Conservation (phyloP, 2,113 vertebrate genomes). For the Mobula birostris region DNA sequence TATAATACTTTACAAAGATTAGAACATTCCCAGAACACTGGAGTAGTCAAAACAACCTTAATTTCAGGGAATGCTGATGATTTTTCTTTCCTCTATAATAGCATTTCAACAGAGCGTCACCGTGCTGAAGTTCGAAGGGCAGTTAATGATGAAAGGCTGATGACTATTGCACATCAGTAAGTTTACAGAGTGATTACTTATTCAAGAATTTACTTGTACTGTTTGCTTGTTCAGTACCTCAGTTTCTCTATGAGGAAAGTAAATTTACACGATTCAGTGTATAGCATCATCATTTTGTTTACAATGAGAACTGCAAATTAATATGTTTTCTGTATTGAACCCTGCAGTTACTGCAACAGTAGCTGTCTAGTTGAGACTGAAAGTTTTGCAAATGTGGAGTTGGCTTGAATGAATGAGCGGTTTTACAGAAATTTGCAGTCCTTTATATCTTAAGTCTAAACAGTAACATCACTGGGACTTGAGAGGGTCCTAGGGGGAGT, state of each 20-base stretch:
- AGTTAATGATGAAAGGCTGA: slow-evolving; percentile 93
- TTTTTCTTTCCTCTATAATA: slow-evolving; percentile 47
- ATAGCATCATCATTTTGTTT: not conserved
- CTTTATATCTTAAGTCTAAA: no score
- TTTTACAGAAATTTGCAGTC: no score
- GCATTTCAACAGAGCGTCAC: slow-evolving; percentile 94
- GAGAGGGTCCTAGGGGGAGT: no score
- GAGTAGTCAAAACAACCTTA: not conserved
- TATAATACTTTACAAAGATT: not conserved
- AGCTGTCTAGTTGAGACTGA: no score
- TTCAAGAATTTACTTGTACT: not conserved
- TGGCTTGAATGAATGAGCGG: no score
- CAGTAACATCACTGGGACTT: no score
- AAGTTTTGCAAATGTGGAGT: no score
- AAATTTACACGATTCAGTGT: not conserved
- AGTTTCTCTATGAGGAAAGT: not conserved
- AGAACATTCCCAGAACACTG: not conserved
- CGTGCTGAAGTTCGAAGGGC: slow-evolving; percentile 94
- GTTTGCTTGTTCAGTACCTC: not conserved
- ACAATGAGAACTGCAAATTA: no score
- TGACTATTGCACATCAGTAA: slow-evolving; percentile 96
- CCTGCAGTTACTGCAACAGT: no score
- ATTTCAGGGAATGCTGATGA: not conserved
- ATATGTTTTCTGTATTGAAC: no score
- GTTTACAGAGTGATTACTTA: slow-evolving; percentile 43